These are phyloP conservation scores for Nephrotoma guestfalica DNA, from an alignment of 2,888 invertebrate species.

Conservation along the genomic window DNA sequence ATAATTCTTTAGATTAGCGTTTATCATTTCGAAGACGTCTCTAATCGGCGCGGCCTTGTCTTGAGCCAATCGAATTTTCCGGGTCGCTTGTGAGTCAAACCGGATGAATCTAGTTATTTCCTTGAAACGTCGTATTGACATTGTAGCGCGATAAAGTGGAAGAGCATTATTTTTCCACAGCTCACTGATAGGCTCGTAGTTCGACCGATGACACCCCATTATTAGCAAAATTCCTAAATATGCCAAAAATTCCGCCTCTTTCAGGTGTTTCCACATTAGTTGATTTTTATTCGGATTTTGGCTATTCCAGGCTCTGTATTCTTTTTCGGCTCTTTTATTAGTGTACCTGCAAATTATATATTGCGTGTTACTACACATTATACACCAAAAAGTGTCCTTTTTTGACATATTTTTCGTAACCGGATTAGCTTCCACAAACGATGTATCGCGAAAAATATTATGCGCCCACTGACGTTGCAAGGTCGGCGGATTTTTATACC, in stretches of 20 bases:
- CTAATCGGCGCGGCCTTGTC: too few species aligned
- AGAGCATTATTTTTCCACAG: too few species aligned
- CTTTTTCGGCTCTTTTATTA: too few species aligned
- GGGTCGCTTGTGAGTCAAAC: too few species aligned
- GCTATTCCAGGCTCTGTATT: neutral
- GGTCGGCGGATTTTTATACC: neutral
- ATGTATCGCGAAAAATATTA: neutral
- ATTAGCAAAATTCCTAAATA: neutral
- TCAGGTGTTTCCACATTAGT: neutral
- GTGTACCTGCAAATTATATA: too few species aligned
- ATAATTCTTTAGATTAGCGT: too few species aligned
- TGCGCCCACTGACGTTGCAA: neutral
- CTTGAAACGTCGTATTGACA: too few species aligned
- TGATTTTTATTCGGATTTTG: neutral
- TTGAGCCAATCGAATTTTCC: too few species aligned
- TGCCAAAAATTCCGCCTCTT: neutral
- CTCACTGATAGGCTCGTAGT: too few species aligned
- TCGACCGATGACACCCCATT: neutral
- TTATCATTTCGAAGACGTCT: too few species aligned
- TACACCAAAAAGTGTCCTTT: neutral
- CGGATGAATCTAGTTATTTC: too few species aligned
- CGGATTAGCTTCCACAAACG: neutral
- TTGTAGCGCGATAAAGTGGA: too few species aligned
- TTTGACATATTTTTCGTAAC: neutral
- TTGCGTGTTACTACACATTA: neutral